phyloP scores from a whole-genome alignment of 1,140 invertebrate species.

The Drosophila ambigua region DNA sequence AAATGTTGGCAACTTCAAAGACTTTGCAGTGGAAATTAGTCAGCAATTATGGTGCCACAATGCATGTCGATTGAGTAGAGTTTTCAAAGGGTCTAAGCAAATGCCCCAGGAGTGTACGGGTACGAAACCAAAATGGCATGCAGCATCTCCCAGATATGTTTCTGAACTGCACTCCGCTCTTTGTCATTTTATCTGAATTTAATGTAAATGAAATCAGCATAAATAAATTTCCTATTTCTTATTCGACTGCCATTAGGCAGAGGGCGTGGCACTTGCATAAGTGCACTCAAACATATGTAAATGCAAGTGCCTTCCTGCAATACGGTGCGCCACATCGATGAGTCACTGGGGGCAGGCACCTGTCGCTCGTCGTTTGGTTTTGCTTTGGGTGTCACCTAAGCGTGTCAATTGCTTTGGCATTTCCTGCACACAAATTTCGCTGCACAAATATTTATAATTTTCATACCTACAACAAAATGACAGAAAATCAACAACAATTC shows the following conservation, averaged over 20 bases:
- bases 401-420: conserved; percentile 68
- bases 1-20: conserved; percentile 9
- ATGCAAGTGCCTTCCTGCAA: conserved; percentile 12
- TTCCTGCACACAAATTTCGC: conserved; percentile 67
- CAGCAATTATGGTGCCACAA: too few relatives aligned
- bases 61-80: too few relatives aligned
- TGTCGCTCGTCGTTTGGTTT: conserved; percentile 20
- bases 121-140: background rate
- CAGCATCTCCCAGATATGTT: too few relatives aligned
- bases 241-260: conserved; percentile 32
- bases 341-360: conserved; percentile 44
- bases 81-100: too few relatives aligned
- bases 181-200: too few relatives aligned
- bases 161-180: background rate
- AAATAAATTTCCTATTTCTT: conserved; percentile 24
- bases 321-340: conserved; percentile 32
- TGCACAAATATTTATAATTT: conserved; percentile 69
- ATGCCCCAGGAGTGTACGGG: too few relatives aligned
- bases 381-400: conserved; percentile 17
- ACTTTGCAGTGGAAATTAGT: conserved; percentile 1
- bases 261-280: conserved; percentile 47
- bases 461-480: conserved; percentile 33
- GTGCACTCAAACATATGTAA: conserved; percentile 8
- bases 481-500: conserved; percentile 57
- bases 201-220: too few relatives aligned